These are phyloP conservation scores for Cyclophora albipunctata DNA, from an alignment of 2,888 invertebrate genomes.

Conservation along the genomic window DNA sequence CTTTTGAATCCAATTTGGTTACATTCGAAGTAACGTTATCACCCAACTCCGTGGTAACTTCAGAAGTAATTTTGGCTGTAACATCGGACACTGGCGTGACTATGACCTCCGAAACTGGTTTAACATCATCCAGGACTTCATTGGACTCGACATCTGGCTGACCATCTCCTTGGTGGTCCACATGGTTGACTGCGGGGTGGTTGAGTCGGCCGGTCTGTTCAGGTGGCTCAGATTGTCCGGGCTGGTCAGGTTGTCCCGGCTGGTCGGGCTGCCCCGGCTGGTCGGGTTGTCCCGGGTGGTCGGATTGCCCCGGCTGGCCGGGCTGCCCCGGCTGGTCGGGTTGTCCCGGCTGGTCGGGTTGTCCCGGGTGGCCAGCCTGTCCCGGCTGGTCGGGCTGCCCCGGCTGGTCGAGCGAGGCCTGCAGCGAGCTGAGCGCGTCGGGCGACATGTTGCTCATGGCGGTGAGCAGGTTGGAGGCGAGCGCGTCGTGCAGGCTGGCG, in stretches of 20 bases:
- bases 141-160: background rate
- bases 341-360: conserved; percentile 35
- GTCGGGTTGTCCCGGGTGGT: too few relatives aligned
- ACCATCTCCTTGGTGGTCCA: background rate
- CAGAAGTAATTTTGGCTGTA: background rate
- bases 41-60: too few relatives aligned
- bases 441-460: conserved; percentile 56
- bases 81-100: background rate
- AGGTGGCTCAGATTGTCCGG: too few relatives aligned
- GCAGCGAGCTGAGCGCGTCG: conserved; percentile 15
- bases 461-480: conserved; percentile 51
- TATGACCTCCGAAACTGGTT: background rate
- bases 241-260: too few relatives aligned
- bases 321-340: conserved; percentile 6
- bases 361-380: conserved; percentile 2
- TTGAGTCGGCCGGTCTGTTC: too few relatives aligned
- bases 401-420: conserved; percentile 39
- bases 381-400: conserved; percentile 20
- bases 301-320: too few relatives aligned
- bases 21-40: too few relatives aligned
- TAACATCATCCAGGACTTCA: background rate
- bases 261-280: too few relatives aligned
- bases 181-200: too few relatives aligned
- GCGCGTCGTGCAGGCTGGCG: conserved; percentile 9
- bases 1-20: too few relatives aligned